phyloP scores from a whole-genome alignment of 2,797 vertebrate species.

The Avahi laniger region DNA sequence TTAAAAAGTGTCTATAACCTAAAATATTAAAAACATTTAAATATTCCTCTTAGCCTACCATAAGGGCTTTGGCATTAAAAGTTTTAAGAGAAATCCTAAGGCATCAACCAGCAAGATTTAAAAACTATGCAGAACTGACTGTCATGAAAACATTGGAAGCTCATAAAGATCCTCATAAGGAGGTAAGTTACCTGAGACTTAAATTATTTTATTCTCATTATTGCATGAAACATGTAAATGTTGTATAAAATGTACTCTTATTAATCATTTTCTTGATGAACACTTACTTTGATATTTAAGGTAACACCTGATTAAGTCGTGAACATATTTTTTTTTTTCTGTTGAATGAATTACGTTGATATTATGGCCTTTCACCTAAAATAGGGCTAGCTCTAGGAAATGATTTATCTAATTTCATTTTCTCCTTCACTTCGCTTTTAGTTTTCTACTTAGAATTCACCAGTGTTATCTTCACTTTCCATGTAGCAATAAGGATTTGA shows the following conservation, averaged over 20 bases:
- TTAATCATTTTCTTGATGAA: not conserved
- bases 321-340: not conserved
- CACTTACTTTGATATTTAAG: not conserved
- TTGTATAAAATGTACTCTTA: not conserved
- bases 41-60: slow-evolving; percentile 90
- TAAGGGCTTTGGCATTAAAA: slow-evolving; percentile 95
- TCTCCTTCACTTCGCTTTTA: not conserved
- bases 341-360: not conserved
- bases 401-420: not conserved
- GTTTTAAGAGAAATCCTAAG: slow-evolving; percentile 96
- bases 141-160: slow-evolving; percentile 98
- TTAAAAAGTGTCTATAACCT: not conserved
- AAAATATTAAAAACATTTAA: slow-evolving; percentile 49
- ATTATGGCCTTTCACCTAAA: not conserved
- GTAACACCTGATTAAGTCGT: not conserved
- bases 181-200: slow-evolving; percentile 84
- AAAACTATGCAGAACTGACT: slow-evolving; percentile 98
- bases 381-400: not conserved
- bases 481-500: not conserved
- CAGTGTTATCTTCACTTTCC: not conserved
- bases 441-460: slow-evolving; percentile 16
- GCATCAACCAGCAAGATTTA: slow-evolving; percentile 97
- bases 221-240: not conserved
- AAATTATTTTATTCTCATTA: not conserved
- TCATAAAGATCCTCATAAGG: slow-evolving; percentile 97